A percentile compares a stretch with the other conserved stretches of the same genome.
phyloP scores from a whole-genome alignment of 2,888 invertebrate genomes.

The Listrodromus nycthemerus region DNA sequence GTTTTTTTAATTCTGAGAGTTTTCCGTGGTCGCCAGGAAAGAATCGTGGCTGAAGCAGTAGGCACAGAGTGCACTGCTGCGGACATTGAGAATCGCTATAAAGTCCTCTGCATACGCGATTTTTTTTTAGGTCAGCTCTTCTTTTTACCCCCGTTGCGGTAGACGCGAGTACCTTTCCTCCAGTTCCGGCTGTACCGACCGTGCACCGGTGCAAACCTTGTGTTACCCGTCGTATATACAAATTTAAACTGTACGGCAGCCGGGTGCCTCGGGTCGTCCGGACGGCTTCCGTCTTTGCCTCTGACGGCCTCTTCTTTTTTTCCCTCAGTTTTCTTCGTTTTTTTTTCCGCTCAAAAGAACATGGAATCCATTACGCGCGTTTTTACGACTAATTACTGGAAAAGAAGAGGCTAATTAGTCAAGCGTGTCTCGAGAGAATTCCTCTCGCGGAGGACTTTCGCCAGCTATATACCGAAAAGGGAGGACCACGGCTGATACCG shows the following conservation, averaged over 20 bases:
- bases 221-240: neutral
- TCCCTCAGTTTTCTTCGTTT: neutral
- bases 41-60: conserved; percentile 37
- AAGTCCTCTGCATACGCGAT: neutral
- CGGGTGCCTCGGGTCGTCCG: conserved; percentile 63
- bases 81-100: conserved; percentile 43
- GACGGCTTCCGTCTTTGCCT: conserved; percentile 56
- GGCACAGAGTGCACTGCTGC: conserved; percentile 18
- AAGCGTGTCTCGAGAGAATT: conserved; percentile 59
- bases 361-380: conserved; percentile 65
- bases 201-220: neutral
- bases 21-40: conserved; percentile 4
- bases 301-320: conserved; percentile 26
- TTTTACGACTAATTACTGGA: conserved; percentile 73
- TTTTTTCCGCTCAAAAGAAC: conserved; percentile 59
- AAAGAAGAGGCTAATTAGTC: conserved; percentile 72
- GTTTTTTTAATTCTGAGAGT: conserved; percentile 10
- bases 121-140: neutral
- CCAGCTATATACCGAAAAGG: conserved; percentile 19
- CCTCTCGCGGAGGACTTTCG: conserved; percentile 26
- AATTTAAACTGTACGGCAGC: conserved; percentile 32
- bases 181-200: conserved; percentile 21
- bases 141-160: conserved; percentile 12
- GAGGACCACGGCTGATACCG: conserved; percentile 26
- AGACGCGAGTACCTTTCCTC: conserved; percentile 18